phyloP scores from a whole-genome alignment of 2,113 vertebrate species.

The Callopanchax toddi region DNA sequence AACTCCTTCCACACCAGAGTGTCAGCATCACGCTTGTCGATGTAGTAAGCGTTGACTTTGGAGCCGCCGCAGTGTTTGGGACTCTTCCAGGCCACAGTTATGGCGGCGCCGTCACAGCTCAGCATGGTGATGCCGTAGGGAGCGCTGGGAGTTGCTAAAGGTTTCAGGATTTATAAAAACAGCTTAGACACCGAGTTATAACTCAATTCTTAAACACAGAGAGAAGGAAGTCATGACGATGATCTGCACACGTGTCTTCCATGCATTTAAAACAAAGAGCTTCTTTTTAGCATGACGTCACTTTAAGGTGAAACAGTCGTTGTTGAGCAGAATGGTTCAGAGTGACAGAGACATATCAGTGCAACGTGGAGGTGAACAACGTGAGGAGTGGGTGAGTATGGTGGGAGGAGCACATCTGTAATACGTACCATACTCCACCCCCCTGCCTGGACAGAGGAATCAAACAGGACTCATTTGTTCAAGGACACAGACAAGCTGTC shows the following conservation, averaged over 20 bases:
- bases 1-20: conserved; percentile 89
- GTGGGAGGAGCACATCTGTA: not conserved
- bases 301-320: not conserved
- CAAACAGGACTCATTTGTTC: conserved; percentile 8
- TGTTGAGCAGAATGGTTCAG: not conserved
- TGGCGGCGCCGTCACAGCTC: conserved; percentile 88
- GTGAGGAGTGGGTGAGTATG: not conserved
- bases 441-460: conserved; percentile 57
- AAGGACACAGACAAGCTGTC: not conserved
- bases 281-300: not conserved
- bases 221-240: too few relatives aligned
- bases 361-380: too few relatives aligned
- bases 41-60: conserved; percentile 88
- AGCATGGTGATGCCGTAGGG: conserved; percentile 91
- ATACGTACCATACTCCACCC: conserved; percentile 75
- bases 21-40: conserved; percentile 86
- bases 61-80: conserved; percentile 90
- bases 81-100: conserved; percentile 93
- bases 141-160: conserved; percentile 86
- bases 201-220: too few relatives aligned
- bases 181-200: too few relatives aligned
- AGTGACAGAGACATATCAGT: too few relatives aligned
- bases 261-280: conserved; percentile 3
- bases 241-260: not conserved
- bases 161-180: not conserved